Evolutionary conservation across 2,888 invertebrate species (phyloP).

Genomic region (Perithous albicinctus): DNA sequence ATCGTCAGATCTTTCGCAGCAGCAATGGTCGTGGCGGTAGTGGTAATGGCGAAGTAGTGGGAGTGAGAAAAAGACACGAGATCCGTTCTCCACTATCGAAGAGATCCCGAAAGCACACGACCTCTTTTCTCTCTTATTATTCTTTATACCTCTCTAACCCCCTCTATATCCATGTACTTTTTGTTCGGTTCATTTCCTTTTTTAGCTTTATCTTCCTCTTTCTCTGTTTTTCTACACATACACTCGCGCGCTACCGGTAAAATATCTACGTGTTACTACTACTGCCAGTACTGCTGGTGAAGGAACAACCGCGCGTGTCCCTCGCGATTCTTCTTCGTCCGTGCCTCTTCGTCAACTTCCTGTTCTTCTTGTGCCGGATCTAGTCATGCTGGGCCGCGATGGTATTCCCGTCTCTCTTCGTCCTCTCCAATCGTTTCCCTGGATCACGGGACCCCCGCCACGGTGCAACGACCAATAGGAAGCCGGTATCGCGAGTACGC

Average conservation of each 20-base stretch:
- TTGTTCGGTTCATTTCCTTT: conserved; percentile 34
- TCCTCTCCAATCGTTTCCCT: conserved; percentile 58
- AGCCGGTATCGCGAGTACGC: conserved; percentile 79
- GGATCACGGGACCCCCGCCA: conserved; percentile 78
- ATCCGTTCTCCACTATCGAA: conserved; percentile 55
- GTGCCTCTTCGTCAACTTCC: conserved; percentile 73
- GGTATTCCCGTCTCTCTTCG: conserved; percentile 35
- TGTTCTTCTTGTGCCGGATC: conserved; percentile 63
- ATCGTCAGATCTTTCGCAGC: conserved; percentile 14
- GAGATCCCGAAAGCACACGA: conserved; percentile 57
- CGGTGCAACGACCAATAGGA: conserved; percentile 78
- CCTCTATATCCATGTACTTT: conserved; percentile 55
- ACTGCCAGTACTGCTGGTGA: conserved; percentile 8
- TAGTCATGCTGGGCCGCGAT: conserved; percentile 51
- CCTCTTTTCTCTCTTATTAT: conserved; percentile 72
- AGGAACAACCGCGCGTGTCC: conserved; percentile 57
- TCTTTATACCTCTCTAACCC: conserved; percentile 50
- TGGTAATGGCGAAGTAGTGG: conserved; percentile 50
- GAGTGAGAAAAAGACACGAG: conserved; percentile 63
- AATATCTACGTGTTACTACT: conserved; percentile 46
- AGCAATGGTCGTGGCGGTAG: conserved; percentile 40
- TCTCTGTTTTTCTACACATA: conserved; percentile 19
- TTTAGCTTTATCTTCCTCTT: conserved; percentile 37
- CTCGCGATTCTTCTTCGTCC: conserved; percentile 58
- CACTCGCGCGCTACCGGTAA: conserved; percentile 49